Evolutionary conservation across 30 jellyfish, hydroid and myxozoan species (phyloP), one percentile per base, ranked within the genome.

Genomic region (Aurelia sp.): DNA sequence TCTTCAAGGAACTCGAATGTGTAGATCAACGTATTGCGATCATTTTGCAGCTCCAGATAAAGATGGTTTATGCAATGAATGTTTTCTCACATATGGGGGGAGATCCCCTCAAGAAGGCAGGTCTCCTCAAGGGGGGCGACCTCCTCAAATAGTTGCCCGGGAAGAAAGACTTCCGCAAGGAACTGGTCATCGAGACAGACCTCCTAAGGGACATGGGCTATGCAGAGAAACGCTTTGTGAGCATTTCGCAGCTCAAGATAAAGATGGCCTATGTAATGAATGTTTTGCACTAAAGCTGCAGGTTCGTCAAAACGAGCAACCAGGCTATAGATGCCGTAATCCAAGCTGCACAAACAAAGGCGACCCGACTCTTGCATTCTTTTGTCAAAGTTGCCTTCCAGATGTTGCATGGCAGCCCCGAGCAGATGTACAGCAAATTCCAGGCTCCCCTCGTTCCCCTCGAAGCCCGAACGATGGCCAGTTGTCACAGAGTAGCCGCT

Each of bases 61-160:
- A 27, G 57, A 87, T 3, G 91, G 87, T n/a, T 37, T 76, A 51
- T 87, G 96, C 82, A 78, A 87, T 62, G 86, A 87, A 69, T 87
- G 96, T 59, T 66, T 48, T 58, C 51, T 44, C 55, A 2, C 15
- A 7, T 7, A 44, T 44, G 55, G 55, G 10, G 15, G 55, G 55
- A 44, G 55, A 44, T 44, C 55, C 55, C 55, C 55, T 44, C 55
- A 44, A 10, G 55, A 13, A 7, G 55, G 55, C 55, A 44, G 55
- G 10, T 44, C 55, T 44, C 55, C 55, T 44, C 55, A 7, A 8
- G 55, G 15, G 55, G 55, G 13, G 8, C 7, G 55, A 44, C 55
- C 15, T 44, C 55, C 55, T 44, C 55, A 8, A 44, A 16, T 44
- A 44, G 0, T 44, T 44, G 16, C 15, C 55, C 55, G 13, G 15